Conservation (phyloP, 35 echinoderm and acorn worm genomes). For the Amphiura filiformis region DNA sequence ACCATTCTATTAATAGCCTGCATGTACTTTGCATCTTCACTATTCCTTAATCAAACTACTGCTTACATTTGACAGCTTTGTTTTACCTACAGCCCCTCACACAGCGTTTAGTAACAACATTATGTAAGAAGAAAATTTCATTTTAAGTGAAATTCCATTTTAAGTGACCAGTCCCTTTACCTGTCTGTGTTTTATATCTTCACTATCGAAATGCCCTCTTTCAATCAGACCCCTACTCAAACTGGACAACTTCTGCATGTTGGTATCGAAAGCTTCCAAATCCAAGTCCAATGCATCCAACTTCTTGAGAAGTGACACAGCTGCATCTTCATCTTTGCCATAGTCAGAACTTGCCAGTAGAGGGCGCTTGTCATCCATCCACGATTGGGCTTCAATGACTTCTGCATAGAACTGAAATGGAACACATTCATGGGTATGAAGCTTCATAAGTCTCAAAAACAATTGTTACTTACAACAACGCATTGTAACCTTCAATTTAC, state of each 20-base stretch:
- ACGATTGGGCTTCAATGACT: constrained; percentile 66
- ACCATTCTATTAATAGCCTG: too few relatives aligned
- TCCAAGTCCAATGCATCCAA: constrained; percentile 86
- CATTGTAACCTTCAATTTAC: too few relatives aligned
- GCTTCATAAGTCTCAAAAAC: neutral
- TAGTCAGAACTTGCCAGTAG: constrained; percentile 40
- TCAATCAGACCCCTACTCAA: constrained; percentile 24
- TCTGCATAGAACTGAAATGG: constrained; percentile 73
- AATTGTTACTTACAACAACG: too few relatives aligned
- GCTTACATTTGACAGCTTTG: too few relatives aligned
- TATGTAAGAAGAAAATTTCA: too few relatives aligned
- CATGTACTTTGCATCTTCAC: too few relatives aligned
- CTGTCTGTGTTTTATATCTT: constrained; percentile 58
- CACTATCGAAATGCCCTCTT: constrained; percentile 26
- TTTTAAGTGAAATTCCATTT: too few relatives aligned
- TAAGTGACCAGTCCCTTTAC: too few relatives aligned
- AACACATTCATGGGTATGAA: neutral
- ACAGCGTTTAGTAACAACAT: too few relatives aligned
- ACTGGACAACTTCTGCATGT: constrained; percentile 33
- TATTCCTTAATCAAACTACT: too few relatives aligned
- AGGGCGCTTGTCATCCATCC: constrained; percentile 81
- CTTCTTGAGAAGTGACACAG: constrained; percentile 79
- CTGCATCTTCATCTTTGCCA: constrained; percentile 77
- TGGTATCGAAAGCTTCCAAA: constrained; percentile 65
- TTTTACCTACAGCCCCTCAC: too few relatives aligned